Evolutionary conservation across 2,888 invertebrate species (phyloP).

Genomic region (Mongoloraphidia duomilia): DNA sequence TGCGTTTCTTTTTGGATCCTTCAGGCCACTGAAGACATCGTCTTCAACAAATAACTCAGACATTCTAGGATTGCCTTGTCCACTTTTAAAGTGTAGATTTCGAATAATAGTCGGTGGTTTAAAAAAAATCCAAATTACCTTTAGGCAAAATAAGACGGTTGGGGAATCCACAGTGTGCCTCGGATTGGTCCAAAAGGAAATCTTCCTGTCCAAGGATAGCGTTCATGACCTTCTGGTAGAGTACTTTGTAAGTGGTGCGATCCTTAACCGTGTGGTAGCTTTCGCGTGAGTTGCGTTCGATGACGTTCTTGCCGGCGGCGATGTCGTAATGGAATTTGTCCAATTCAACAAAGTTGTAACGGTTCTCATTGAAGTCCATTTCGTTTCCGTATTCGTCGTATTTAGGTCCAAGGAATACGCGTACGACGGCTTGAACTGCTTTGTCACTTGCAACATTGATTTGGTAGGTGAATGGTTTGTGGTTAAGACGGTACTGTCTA

Average conservation of each 20-base stretch:
- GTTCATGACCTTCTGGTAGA: constrained; percentile 45
- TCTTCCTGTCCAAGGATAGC: constrained; percentile 36
- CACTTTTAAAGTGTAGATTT: too few species aligned
- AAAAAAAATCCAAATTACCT: constrained; percentile 29
- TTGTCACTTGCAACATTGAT: constrained; percentile 44
- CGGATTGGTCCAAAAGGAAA: constrained; percentile 37
- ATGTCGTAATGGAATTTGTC: constrained; percentile 46
- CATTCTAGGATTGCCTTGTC: too few species aligned
- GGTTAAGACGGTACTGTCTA: constrained; percentile 54
- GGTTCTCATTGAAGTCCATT: constrained; percentile 37
- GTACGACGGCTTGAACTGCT: constrained; percentile 40
- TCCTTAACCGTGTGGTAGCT: constrained; percentile 48
- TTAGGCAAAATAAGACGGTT: constrained; percentile 53
- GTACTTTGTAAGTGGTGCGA: constrained; percentile 44
- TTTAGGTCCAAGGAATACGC: constrained; percentile 56
- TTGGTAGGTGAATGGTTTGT: constrained; percentile 48
- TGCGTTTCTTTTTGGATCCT: too few species aligned
- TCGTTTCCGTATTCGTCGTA: constrained; percentile 41
- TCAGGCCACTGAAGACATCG: too few species aligned
- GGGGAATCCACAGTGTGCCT: constrained; percentile 53
- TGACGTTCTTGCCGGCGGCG: constrained; percentile 45
- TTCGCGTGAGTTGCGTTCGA: constrained; percentile 52
- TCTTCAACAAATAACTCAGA: too few species aligned
- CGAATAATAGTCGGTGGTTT: constrained; percentile 12
- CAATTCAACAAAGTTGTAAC: constrained; percentile 43